Evolutionary conservation across 2,888 invertebrate genomes (phyloP), one percentile per base, ranked within the genome.

Genomic region (Limnephilus rhombicus): DNA sequence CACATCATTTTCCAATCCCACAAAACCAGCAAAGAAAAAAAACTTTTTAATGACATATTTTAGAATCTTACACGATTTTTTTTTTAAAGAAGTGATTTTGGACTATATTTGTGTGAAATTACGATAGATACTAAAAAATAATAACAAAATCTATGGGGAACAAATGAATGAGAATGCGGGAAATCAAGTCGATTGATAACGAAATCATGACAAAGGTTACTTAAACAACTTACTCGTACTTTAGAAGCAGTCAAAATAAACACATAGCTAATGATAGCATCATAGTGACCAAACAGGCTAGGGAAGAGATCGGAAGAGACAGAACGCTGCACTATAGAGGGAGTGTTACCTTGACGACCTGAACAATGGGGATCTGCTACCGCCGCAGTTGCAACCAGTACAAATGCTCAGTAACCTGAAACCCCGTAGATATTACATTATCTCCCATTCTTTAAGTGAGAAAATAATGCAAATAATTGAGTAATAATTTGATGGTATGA

Each of bases 391-490:
- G 87, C 53, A 87, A 53, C 53, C 87, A 49, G 34, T 87, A 87
- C 87, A 34, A 87, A 87, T 53, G 87, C 15, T 53, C 49, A 49
- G 87, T 34, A 87, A 87, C n/a, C 87, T 87, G 87, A 87, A 87
- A 87, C 15, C 18, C 87, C 87, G 87, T 45, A 86, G 49, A 87
- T 31, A 53, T 29, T 15, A 68, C 87, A 68, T 87, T 87, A 87
- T 53, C 49, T 87, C 31, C 86, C 86, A 34, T 53, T n/a, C n/a
- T 37, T n/a, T 31, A 15, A 1, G 29, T 41, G 85, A 85, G 85
- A 45, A 85, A 85, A 86, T 86, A 45, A 86, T 86, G 86, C n/a
- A n/a, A 41, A 45, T n/a, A 86, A 34, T 34, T 83, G 18, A 31
- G 11, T 18, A 83, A 53, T 53, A 7, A 68, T 68, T 68, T 68